These are phyloP conservation scores for Geotrupes spiniger DNA, from an alignment of 2,888 invertebrate species.

Conservation along the genomic window DNA sequence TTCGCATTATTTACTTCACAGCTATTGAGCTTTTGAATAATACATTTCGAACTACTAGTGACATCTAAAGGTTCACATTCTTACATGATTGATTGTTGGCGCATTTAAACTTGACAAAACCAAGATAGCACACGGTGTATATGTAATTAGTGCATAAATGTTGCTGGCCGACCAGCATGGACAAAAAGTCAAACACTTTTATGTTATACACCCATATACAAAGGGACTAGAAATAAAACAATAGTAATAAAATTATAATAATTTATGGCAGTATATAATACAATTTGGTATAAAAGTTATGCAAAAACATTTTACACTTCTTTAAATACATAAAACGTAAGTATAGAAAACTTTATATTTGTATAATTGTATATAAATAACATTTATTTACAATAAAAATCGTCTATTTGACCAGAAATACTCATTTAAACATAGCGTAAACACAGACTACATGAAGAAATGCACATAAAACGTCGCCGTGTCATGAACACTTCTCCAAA, in stretches of 20 bases:
- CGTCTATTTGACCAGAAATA: conserved; percentile 49
- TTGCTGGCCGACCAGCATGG: too few species aligned
- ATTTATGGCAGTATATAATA: conserved; percentile 38
- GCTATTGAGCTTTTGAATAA: too few species aligned
- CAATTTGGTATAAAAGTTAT: conserved; percentile 46
- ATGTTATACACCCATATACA: too few species aligned
- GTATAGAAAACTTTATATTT: conserved; percentile 37
- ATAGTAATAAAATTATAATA: conserved; percentile 30
- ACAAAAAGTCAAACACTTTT: too few species aligned
- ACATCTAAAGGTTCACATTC: too few species aligned
- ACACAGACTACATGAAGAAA: conserved; percentile 26
- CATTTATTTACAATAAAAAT: conserved; percentile 45
- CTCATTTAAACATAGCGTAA: conserved; percentile 45
- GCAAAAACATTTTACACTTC: conserved; percentile 43
- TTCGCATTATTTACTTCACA: too few species aligned
- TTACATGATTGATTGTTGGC: too few species aligned
- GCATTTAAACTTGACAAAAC: too few species aligned
- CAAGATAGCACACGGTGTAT: too few species aligned
- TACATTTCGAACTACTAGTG: too few species aligned
- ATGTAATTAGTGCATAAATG: too few species aligned
- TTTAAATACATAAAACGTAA: conserved; percentile 44
- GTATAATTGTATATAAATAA: conserved; percentile 43
- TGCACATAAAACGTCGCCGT: conserved; percentile 2
- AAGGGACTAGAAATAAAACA: conserved; percentile 9
- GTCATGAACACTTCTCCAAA: too few species aligned